Percentiles rank a stretch among this genome's conserved stretches.
phyloP scores from a whole-genome alignment of 1,140 invertebrate genomes.

The Stenopsyche tienmushanensis region DNA sequence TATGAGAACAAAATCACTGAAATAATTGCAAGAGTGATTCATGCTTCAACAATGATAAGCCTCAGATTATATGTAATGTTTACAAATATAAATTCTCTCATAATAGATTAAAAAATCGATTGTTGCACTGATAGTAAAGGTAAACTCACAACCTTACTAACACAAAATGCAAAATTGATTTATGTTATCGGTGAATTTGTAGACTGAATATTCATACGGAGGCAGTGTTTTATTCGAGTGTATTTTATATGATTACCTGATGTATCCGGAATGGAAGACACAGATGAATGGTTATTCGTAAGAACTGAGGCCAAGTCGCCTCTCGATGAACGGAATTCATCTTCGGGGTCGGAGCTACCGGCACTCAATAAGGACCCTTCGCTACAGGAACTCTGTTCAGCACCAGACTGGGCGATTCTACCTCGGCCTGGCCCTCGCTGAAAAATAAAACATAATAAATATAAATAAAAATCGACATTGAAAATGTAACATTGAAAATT shows the following conservation, averaged over 20 bases:
- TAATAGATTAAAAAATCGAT: too few species aligned
- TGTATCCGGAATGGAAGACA: constrained; percentile 47
- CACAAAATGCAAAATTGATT: too few species aligned
- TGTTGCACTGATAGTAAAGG: too few species aligned
- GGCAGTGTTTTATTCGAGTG: not conserved
- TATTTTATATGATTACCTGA: constrained; percentile 42
- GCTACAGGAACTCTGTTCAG: constrained; percentile 69
- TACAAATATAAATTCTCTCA: too few species aligned
- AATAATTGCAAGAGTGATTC: too few species aligned
- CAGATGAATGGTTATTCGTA: constrained; percentile 46
- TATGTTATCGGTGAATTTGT: too few species aligned
- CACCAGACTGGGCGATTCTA: constrained; percentile 52
- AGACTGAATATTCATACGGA: too few species aligned
- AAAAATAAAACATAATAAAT: constrained; percentile 43
- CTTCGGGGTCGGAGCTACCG: constrained; percentile 70
- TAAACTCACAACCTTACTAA: too few species aligned
- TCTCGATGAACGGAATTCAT: constrained; percentile 53
- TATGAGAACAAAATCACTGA: too few species aligned
- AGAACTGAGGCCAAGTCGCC: constrained; percentile 29
- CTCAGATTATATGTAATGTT: too few species aligned
- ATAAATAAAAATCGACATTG: constrained; percentile 14
- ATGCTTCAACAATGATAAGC: too few species aligned
- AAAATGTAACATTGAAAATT: not conserved
- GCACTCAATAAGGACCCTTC: constrained; percentile 71
- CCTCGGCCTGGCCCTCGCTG: constrained; percentile 41